Evolutionary conservation across 1,140 invertebrate species (phyloP).

Genomic region (Archivesica marissinica): DNA sequence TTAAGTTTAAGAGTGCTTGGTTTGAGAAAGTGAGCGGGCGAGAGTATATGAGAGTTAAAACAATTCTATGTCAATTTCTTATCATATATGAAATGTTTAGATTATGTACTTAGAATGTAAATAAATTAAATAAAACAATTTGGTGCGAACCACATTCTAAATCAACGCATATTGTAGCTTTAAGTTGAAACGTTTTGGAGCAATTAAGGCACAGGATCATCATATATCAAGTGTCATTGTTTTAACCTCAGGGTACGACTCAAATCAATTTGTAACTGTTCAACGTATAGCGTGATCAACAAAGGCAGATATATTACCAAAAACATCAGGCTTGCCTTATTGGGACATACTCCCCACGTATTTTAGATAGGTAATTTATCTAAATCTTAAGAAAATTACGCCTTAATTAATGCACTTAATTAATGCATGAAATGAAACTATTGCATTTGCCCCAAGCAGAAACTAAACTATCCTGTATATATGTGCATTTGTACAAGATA

Average conservation of each 20-base stretch:
- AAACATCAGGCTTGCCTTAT: slow-evolving; percentile 28
- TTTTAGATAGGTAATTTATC: slow-evolving; percentile 40
- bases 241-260: slow-evolving; percentile 32
- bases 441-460: neutral
- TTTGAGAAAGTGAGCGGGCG: too few species aligned
- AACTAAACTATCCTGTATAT: neutral
- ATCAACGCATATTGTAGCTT: too few species aligned
- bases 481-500: too few species aligned
- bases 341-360: slow-evolving; percentile 15
- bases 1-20: too few species aligned
- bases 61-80: too few species aligned
- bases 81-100: too few species aligned
- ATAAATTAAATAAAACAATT: too few species aligned
- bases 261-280: slow-evolving; percentile 61
- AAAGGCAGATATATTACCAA: slow-evolving; percentile 44
- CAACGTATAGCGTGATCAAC: slow-evolving; percentile 30
- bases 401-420: slow-evolving; percentile 14
- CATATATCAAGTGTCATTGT: slow-evolving; percentile 56
- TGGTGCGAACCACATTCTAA: too few species aligned
- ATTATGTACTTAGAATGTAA: too few species aligned
- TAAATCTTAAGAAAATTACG: slow-evolving; percentile 1
- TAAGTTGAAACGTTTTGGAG: neutral
- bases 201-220: neutral
- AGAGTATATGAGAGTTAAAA: too few species aligned
- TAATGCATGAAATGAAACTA: slow-evolving; percentile 5